Percentiles rank a stretch among this genome's conserved stretches.
Evolutionary conservation across 1,140 invertebrate species (phyloP).

Genomic region (Campoletis sonorensis): DNA sequence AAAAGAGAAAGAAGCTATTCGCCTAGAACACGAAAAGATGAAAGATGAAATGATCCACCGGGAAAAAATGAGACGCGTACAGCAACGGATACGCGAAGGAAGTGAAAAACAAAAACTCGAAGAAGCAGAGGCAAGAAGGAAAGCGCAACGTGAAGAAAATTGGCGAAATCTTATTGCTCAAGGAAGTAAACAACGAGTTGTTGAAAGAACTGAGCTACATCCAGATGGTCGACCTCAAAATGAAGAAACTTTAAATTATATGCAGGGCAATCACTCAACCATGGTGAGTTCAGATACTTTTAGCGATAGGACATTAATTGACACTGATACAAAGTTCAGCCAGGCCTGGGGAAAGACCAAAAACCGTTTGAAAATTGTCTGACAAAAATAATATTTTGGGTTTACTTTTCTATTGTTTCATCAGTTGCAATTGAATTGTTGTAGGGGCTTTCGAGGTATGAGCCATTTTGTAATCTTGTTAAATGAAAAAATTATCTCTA

Average conservation of each 20-base stretch:
- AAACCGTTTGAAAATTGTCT: no score
- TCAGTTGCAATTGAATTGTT: no score
- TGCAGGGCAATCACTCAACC: background rate
- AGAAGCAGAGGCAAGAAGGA: background rate
- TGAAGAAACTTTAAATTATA: background rate
- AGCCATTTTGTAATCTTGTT: no score
- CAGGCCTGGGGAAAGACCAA: no score
- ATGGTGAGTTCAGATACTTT: background rate
- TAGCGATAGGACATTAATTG: no score
- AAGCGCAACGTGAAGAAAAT: conserved; percentile 28
- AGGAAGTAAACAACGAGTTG: background rate
- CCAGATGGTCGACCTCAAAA: conserved; percentile 20
- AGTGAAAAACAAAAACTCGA: background rate
- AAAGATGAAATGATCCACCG: conserved; percentile 7
- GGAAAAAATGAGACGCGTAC: background rate
- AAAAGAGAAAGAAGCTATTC: background rate
- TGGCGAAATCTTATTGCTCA: conserved; percentile 6
- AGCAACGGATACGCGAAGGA: conserved; percentile 12
- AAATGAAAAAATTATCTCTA: no score
- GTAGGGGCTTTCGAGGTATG: no score
- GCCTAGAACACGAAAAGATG: background rate
- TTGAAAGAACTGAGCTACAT: conserved; percentile 31
- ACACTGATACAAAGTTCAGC: no score
- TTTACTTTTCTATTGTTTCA: no score
- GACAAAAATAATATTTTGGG: no score